These are phyloP conservation scores for Nasonia longicornis DNA, from an alignment of 1,140 invertebrate species.

Conservation along the genomic window DNA sequence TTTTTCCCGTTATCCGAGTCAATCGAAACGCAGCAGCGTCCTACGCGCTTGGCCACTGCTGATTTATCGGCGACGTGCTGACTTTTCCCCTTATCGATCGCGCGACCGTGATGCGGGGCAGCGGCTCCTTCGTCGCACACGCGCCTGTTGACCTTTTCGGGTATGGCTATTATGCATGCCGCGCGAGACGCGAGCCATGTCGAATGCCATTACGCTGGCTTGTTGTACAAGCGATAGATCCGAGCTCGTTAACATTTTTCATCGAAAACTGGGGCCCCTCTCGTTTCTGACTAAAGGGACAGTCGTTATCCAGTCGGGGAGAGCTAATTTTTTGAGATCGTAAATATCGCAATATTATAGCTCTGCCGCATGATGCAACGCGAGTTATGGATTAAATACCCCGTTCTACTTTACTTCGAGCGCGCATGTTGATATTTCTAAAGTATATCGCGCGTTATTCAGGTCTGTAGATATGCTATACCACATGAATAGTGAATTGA, in stretches of 20 bases:
- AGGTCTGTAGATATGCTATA: background rate
- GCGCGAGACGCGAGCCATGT: background rate
- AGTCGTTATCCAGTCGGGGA: background rate
- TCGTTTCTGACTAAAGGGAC: background rate
- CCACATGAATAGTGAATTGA: background rate
- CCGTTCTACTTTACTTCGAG: background rate
- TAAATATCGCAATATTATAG: background rate
- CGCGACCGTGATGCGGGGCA: background rate
- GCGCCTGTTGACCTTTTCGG: slow-evolving; percentile 26
- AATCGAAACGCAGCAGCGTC: slow-evolving; percentile 17
- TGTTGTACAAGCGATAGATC: too few species aligned
- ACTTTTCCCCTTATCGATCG: slow-evolving; percentile 2
- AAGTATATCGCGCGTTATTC: background rate
- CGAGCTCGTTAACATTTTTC: slow-evolving; percentile 34
- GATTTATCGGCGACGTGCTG: slow-evolving; percentile 2
- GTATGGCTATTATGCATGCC: background rate
- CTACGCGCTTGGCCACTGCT: background rate
- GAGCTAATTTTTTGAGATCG: too few species aligned
- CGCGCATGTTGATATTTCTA: background rate
- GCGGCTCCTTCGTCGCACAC: background rate
- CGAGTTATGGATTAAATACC: background rate
- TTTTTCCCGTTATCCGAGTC: slow-evolving; percentile 26
- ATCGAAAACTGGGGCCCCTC: background rate
- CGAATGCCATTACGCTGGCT: slow-evolving; percentile 23
- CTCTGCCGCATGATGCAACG: background rate